Evolutionary conservation across 1,140 invertebrate species (phyloP).

Genomic region (Zaprionus taronus): DNA sequence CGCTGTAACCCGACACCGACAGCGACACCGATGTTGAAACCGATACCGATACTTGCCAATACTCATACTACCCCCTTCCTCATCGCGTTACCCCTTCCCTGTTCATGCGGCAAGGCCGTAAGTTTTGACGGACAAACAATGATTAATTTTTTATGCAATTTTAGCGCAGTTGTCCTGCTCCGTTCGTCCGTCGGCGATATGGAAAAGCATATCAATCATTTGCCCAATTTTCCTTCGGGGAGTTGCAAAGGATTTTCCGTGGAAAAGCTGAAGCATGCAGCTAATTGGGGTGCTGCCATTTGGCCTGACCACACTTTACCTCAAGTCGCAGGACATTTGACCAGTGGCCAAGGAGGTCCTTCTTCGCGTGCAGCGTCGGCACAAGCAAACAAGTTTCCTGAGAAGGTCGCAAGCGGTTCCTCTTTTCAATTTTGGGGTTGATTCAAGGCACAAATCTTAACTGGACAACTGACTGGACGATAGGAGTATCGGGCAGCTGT

Average conservation of each 20-base stretch:
- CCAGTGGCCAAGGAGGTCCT: slow-evolving; percentile 52
- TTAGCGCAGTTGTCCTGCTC: slow-evolving; percentile 18
- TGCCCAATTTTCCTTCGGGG: slow-evolving; percentile 41
- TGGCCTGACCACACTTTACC: slow-evolving; percentile 47
- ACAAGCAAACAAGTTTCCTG: slow-evolving; percentile 33
- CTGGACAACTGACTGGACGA: slow-evolving; percentile 6
- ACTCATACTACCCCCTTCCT: background rate
- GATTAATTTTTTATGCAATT: slow-evolving; percentile 69
- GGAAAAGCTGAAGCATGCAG: slow-evolving; percentile 42
- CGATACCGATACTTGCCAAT: slow-evolving; percentile 34
- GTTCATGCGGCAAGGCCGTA: slow-evolving; percentile 28
- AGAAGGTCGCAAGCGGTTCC: slow-evolving; percentile 23
- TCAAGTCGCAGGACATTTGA: slow-evolving; percentile 49
- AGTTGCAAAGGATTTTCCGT: slow-evolving; percentile 22
- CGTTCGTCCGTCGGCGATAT: background rate
- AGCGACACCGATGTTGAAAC: background rate
- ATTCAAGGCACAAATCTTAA: slow-evolving; percentile 37
- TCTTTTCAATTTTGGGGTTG: slow-evolving; percentile 33
- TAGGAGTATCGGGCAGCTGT: background rate
- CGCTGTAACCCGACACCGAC: slow-evolving; percentile 34
- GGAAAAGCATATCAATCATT: slow-evolving; percentile 69
- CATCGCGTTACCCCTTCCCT: slow-evolving; percentile 5
- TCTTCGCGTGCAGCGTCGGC: background rate
- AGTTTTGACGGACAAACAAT: slow-evolving; percentile 59
- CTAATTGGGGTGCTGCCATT: slow-evolving; percentile 78